phyloP scores from a whole-genome alignment of 2,113 vertebrate species.

The Heliornis fulica region DNA sequence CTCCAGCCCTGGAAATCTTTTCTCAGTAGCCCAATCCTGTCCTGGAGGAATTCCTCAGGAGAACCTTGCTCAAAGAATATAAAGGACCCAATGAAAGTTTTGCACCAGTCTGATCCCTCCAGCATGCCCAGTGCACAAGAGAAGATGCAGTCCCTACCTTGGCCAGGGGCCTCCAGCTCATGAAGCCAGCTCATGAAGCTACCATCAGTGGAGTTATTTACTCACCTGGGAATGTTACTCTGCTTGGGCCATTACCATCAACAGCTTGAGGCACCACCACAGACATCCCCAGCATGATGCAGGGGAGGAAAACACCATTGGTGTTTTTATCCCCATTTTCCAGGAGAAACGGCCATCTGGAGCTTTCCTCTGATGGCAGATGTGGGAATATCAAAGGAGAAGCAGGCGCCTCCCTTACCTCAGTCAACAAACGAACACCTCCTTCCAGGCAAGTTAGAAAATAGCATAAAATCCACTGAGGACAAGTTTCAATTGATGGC shows the following conservation, averaged over 20 bases:
- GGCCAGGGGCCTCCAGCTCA: neutral
- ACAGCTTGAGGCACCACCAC: neutral
- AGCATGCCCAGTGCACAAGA: neutral
- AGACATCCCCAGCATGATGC: neutral
- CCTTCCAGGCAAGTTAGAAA: constrained; percentile 17
- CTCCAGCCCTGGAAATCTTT: neutral
- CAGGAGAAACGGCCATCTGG: neutral
- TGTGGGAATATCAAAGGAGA: constrained; percentile 8
- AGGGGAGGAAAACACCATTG: neutral
- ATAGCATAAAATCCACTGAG: neutral
- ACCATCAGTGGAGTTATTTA: neutral
- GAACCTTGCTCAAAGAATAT: neutral
- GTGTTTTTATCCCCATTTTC: neutral
- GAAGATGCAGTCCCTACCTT: neutral
- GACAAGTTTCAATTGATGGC: neutral
- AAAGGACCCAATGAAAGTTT: neutral
- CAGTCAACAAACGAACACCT: neutral
- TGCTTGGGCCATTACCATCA: neutral
- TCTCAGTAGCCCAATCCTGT: neutral
- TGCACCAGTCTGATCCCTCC: neutral
- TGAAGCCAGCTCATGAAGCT: neutral
- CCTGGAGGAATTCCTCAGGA: neutral
- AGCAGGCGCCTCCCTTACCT: neutral
- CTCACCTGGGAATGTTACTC: neutral
- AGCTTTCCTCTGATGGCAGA: neutral